A percentile compares a stretch with the other conserved stretches of the same genome.
Evolutionary conservation across 2,888 invertebrate species (phyloP).

Genomic region (Lepidocyrtinus sp.): DNA sequence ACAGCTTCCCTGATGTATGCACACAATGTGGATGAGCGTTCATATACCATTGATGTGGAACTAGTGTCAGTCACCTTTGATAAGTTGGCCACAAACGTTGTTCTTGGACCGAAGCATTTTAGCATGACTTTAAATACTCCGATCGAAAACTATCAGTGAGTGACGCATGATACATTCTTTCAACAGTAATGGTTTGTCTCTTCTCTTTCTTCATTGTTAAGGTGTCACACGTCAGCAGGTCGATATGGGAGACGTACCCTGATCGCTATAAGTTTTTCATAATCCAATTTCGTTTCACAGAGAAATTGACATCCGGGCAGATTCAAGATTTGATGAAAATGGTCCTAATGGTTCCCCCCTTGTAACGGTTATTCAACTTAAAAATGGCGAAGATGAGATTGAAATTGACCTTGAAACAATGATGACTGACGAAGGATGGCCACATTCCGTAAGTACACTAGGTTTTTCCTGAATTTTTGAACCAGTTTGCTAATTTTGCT

Average conservation of each 20-base stretch:
- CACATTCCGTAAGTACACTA: conserved; percentile 58
- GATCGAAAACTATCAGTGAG: conserved; percentile 61
- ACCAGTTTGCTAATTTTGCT: no score
- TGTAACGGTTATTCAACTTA: conserved; percentile 56
- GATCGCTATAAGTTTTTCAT: neutral
- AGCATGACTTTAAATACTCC: conserved; percentile 67
- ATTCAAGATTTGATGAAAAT: conserved; percentile 50
- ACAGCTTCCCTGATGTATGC: conserved; percentile 64
- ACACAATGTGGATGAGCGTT: conserved; percentile 62
- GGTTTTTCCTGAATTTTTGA: no score
- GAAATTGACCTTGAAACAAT: conserved; percentile 65
- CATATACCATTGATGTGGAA: conserved; percentile 64
- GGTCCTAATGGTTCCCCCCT: conserved; percentile 19
- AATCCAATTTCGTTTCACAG: no score
- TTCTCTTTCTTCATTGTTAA: conserved; percentile 1
- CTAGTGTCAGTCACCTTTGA: conserved; percentile 64
- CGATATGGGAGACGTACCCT: neutral
- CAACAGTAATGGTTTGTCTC: no score
- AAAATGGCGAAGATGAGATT: conserved; percentile 60
- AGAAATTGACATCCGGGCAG: conserved; percentile 62
- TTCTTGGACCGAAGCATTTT: conserved; percentile 61
- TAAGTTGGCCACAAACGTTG: conserved; percentile 63
- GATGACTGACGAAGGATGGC: conserved; percentile 63
- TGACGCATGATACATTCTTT: no score
- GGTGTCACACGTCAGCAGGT: neutral